Percentiles rank a stretch among this genome's conserved stretches.
phyloP scores from a whole-genome alignment of 1,140 invertebrate genomes.

The Monochamus saltuarius region DNA sequence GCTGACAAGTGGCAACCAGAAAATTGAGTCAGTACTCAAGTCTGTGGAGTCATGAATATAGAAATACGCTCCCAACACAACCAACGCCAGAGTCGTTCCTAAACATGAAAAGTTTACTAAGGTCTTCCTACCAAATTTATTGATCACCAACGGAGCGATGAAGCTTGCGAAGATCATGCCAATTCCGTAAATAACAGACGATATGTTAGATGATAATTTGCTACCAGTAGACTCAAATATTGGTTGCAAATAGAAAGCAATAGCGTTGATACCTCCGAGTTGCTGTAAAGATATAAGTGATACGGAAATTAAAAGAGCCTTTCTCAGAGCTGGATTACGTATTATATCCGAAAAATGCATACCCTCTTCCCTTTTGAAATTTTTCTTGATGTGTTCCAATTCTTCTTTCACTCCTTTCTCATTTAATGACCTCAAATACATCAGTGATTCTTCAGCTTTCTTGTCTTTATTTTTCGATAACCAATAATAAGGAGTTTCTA shows the following conservation, averaged over 20 bases:
- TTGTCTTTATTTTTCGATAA: conserved; percentile 59
- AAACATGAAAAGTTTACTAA: conserved; percentile 63
- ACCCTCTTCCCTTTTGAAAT: conserved; percentile 5
- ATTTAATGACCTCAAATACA: conserved; percentile 61
- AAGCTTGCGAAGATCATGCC: conserved; percentile 61
- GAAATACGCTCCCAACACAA: conserved; percentile 62
- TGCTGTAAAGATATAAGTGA: conserved; percentile 72
- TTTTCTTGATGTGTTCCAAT: conserved; percentile 45
- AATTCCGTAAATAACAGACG: conserved; percentile 74
- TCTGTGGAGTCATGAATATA: conserved; percentile 53
- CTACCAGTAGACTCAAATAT: conserved; percentile 67
- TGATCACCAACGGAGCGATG: conserved; percentile 63
- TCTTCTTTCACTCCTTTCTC: conserved; percentile 59
- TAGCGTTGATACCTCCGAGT: conserved; percentile 76
- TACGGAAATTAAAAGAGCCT: conserved; percentile 67
- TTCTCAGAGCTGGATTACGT: conserved; percentile 57
- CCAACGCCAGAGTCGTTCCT: conserved; percentile 56
- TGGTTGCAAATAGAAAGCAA: conserved; percentile 74
- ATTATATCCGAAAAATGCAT: conserved; percentile 42
- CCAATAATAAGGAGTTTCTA: conserved; percentile 77
- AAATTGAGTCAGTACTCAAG: conserved; percentile 49
- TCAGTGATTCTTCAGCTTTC: conserved; percentile 63
- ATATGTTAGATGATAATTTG: conserved; percentile 56
- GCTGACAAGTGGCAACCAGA: conserved; percentile 63
- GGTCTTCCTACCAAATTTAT: conserved; percentile 67